These are phyloP conservation scores for Gadus macrocephalus DNA, from an alignment of 2,113 vertebrate genomes.

Conservation along the genomic window DNA sequence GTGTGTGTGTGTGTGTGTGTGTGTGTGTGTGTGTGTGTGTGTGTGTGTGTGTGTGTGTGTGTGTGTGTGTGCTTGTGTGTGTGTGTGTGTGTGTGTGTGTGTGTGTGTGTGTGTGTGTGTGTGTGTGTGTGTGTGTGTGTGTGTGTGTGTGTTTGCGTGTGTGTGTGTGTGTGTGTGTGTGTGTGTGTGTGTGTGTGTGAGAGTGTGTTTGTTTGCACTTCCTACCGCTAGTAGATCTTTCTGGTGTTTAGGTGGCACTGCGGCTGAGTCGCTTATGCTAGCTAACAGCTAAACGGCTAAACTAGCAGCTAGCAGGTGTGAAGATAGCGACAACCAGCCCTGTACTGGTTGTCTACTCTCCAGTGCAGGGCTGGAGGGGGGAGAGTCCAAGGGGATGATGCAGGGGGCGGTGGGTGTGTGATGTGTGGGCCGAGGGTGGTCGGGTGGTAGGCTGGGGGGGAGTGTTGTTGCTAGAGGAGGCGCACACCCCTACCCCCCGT, in stretches of 20 bases:
- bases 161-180: constrained; percentile 2
- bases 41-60: not conserved
- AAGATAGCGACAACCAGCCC: not conserved
- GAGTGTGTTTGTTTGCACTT: not conserved
- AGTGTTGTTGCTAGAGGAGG: constrained; percentile 16
- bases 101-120: constrained; percentile 2
- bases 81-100: not conserved
- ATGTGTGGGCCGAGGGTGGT: not conserved
- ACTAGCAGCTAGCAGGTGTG: not conserved
- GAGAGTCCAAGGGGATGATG: constrained; percentile 24
- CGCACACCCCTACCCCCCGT: constrained; percentile 40
- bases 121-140: not conserved
- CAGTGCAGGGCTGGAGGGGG: constrained; percentile 29
- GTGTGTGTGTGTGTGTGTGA: not conserved
- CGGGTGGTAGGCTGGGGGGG: constrained; percentile 17
- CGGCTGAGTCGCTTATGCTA: constrained; percentile 67
- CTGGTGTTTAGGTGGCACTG: constrained; percentile 61
- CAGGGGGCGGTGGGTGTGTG: too few relatives aligned
- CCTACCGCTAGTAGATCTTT: constrained; percentile 35
- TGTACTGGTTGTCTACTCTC: not conserved
- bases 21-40: not conserved
- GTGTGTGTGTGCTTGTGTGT: too few relatives aligned
- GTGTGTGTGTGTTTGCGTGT: not conserved
- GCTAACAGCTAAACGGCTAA: constrained; percentile 53
- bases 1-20: not conserved